These are phyloP conservation scores for Ligdia adustata DNA, from an alignment of 2,888 invertebrate genomes.

Conservation along the genomic window DNA sequence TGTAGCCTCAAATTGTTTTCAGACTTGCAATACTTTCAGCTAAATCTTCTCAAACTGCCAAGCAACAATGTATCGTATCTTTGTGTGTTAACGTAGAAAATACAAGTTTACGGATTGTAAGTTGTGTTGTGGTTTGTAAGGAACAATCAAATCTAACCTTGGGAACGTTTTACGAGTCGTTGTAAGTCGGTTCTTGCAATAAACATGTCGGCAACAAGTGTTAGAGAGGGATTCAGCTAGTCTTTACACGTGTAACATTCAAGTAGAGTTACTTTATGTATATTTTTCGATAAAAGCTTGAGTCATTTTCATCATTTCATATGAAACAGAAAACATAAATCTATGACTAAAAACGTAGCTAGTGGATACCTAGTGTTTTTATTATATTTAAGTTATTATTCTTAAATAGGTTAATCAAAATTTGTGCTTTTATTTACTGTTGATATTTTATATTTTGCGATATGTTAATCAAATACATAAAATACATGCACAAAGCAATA, in stretches of 20 bases:
- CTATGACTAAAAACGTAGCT: too few relatives aligned
- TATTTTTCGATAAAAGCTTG: too few relatives aligned
- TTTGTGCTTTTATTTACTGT: too few relatives aligned
- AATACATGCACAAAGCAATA: too few relatives aligned
- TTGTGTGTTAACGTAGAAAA: constrained; percentile 4
- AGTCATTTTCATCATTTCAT: too few relatives aligned
- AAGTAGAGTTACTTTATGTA: too few relatives aligned
- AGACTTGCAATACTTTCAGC: constrained; percentile 41
- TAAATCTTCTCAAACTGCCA: not conserved
- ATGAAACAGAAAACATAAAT: too few relatives aligned
- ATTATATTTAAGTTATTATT: too few relatives aligned
- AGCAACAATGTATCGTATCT: not conserved
- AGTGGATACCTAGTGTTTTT: too few relatives aligned
- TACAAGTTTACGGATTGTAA: not conserved
- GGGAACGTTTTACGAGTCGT: constrained; percentile 65
- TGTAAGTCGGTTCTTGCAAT: constrained; percentile 57
- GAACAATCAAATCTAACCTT: constrained; percentile 77
- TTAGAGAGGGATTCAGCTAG: constrained; percentile 52
- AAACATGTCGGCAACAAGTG: constrained; percentile 73
- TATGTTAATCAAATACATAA: too few relatives aligned
- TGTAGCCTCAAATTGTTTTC: constrained; percentile 68
- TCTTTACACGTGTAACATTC: constrained; percentile 50
- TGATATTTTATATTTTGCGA: too few relatives aligned
- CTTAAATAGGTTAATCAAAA: too few relatives aligned
- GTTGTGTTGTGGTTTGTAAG: constrained; percentile 35